A percentile compares a stretch with the other conserved stretches of the same genome.
Evolutionary conservation across 1,140 invertebrate genomes (phyloP).

Genomic region (Oncopodura yosiiana): DNA sequence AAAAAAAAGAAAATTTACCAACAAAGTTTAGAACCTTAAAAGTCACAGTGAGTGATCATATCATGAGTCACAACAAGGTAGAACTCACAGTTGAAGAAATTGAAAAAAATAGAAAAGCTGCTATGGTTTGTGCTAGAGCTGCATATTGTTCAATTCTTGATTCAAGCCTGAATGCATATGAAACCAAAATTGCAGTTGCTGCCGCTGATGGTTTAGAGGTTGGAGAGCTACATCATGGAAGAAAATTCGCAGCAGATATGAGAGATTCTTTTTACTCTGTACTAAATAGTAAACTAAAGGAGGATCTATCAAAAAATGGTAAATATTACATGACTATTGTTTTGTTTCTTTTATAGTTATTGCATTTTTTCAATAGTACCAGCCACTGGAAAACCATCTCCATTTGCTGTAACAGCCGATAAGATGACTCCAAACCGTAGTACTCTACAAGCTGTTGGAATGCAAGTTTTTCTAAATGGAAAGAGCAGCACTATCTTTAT

Average conservation of each 20-base stretch:
- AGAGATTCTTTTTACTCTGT: background rate
- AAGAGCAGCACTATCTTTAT: background rate
- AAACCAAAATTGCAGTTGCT: background rate
- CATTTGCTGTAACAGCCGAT: slow-evolving; percentile 2
- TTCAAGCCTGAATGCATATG: no score
- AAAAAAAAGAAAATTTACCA: no score
- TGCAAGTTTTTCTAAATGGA: background rate
- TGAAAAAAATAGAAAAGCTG: no score
- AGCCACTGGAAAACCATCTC: background rate
- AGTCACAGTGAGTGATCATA: no score
- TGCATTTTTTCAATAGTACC: no score
- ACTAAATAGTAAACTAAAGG: background rate
- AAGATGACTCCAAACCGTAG: slow-evolving; percentile 9
- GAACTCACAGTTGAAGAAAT: no score
- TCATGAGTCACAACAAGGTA: no score
- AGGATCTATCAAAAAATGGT: background rate
- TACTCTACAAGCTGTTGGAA: background rate
- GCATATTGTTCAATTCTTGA: no score
- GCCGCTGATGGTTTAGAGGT: background rate
- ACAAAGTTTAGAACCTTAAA: no score
- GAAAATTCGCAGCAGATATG: background rate
- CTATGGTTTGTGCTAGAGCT: no score
- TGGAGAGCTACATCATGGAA: slow-evolving; percentile 1
- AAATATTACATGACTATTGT: no score
- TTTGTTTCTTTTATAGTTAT: no score